Evolutionary conservation across 2,113 vertebrate genomes (phyloP), one percentile per base, ranked within the genome.

Genomic region (Pangasianodon hypophthalmus): DNA sequence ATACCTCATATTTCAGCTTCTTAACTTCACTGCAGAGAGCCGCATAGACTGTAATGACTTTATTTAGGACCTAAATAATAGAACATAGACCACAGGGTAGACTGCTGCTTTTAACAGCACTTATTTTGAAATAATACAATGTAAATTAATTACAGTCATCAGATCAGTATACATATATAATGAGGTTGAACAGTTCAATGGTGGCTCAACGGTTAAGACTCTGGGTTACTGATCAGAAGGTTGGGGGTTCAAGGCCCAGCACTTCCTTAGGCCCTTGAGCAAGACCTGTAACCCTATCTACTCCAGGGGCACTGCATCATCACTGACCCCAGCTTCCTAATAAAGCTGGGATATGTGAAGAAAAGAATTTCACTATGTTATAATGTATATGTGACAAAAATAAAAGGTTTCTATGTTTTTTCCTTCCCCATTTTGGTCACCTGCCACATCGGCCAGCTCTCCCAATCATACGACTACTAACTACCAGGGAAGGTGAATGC

Each of bases 1-100:
- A 32, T 80, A 99, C 98, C 97, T 99, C 98, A 94, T 98, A 97
- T 93, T 99, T 99, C 90, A 99, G 95, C 87, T 99, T 99, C 95
- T 98, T 99, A 92, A 99, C 98, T 95, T 99, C 98, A 96, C 97
- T 98, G 90, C 98, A 99, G 91, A 99, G 97, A 81, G 98, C 98
- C 88, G 98, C 98, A 93, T 98, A 99, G 85, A 99, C 98, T 86
- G 98, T 99, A 80, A 99, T 98, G 77, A 99, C 98, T 96, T 99
- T 99, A 94, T 99, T 99, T 91, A 99, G 95, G 92, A 99, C 97
- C 98, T 99, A 87, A 56, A 88, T 21, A 87, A 9, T 83, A 86
- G 54, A 89, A 3, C 90, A 81, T 46, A 75, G 37, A 56, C 73
- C 2, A 54, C 7, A 58, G 0, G 24, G 56, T 56, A 24, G 9